Evolutionary conservation across 2,797 vertebrate genomes (phyloP).

Genomic region (Poeciliopsis gracilis): DNA sequence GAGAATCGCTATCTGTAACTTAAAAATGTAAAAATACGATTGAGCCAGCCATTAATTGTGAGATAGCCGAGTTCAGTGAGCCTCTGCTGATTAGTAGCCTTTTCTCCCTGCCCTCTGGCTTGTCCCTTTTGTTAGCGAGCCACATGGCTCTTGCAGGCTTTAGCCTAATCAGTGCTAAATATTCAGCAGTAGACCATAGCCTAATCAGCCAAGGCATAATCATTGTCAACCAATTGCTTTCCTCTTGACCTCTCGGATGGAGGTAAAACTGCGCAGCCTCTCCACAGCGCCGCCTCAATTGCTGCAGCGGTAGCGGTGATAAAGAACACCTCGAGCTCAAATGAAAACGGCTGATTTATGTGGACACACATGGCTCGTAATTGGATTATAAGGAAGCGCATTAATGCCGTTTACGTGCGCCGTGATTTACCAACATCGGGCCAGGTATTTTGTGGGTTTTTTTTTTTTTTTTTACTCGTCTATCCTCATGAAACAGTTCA

Average conservation of each 20-base stretch:
- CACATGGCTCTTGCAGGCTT: conserved; percentile 67
- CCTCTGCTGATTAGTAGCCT: conserved; percentile 39
- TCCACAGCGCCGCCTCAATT: conserved; percentile 73
- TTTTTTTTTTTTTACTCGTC: conserved; percentile 15
- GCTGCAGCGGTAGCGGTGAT: conserved; percentile 70
- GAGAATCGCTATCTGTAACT: conserved; percentile 1
- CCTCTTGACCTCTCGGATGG: conserved; percentile 80
- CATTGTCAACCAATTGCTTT: conserved; percentile 78
- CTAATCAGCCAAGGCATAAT: conserved; percentile 74
- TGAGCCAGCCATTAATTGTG: conserved; percentile 34
- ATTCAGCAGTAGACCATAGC: conserved; percentile 69
- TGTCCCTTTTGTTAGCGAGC: conserved; percentile 66
- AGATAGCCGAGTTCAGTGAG: conserved; percentile 29
- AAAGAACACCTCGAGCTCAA: conserved; percentile 67
- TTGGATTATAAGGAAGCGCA: conserved; percentile 78
- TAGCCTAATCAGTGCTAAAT: conserved; percentile 75
- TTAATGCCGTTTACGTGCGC: conserved; percentile 59
- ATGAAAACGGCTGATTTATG: conserved; percentile 81
- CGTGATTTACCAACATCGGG: conserved; percentile 34
- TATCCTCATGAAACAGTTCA: conserved; percentile 41
- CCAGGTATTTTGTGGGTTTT: conserved; percentile 65
- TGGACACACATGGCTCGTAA: conserved; percentile 77
- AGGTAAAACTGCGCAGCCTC: conserved; percentile 73
- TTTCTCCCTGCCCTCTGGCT: conserved; percentile 52
- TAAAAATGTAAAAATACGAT: conserved; percentile 22